Evolutionary conservation across 1,140 invertebrate species (phyloP), one percentile per base, ranked within the genome.

Genomic region (Heliconius himera): DNA sequence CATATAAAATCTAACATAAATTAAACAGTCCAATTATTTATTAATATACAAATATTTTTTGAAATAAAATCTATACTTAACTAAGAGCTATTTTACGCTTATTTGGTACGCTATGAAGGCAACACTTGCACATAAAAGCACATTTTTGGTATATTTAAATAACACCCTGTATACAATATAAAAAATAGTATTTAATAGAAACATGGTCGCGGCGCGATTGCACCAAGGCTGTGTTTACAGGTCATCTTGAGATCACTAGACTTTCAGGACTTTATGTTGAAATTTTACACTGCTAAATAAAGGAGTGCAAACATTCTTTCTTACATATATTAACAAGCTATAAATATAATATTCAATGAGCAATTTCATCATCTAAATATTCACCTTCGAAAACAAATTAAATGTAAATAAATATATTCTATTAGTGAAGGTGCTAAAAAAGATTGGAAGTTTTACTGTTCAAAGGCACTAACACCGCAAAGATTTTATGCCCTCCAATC

Each of bases 101-200:
- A 91, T n/a, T 22, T 66, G 60, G 60, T 66, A 66, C 60, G 36
- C 85, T 92, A 90, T 80, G 87, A 91, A 94, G 91, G 90, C 90
- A 92, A 90, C 88, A 89, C 82, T 90, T 89, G 90, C 87, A 88
- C 83, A 83, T 92, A 94, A 94, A 94, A 94, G 91, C 91, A 93
- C 88, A 89, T 82, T 93, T 93, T 93, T 94, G 91, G 91, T 92
- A 90, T 93, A 91, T 89, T 90, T 88, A 85, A 85, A 87, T 85
- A 92, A 92, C 91, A 94, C 92, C 91, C 93, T 94, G 93, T 94
- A 93, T 91, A 92, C 82, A 81, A 87, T 91, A 94, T 90, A 89
- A 93, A 36, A 93, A 93, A 93, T 92, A 93, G 85, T 88, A 85
- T 85, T 79, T 80, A 80, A 82, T 87, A 85, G 56, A 78, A 75